Base-by-base conservation (phyloP, 2,113 vertebrate species). In the Thamnaconus septentrionalis region DNA sequence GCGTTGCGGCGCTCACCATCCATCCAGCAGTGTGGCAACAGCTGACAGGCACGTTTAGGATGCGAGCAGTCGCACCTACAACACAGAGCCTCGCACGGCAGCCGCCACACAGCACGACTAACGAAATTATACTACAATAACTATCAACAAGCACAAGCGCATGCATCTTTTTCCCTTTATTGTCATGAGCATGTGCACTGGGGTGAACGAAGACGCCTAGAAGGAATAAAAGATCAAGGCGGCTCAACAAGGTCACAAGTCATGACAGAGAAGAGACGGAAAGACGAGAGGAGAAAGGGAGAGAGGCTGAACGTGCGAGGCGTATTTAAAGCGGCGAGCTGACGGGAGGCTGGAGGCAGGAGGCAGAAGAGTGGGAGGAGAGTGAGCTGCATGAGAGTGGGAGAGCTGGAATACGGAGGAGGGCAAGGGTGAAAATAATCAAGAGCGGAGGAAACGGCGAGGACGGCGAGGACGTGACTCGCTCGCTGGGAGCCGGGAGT, bases 381-480 rank as follows among this genome's bases (percentile, higher is more conserved):
- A 78, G 72, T 66, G 69, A 76, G 58, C 66, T 66, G 10, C 69
- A 72, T 3, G 50, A 77, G 83, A 79, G 85, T 79, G 79, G 74
- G 84, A 69, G 82, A 81, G 82, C 76, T 72, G 65, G 76, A 71
- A 84, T 54, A 81, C 55, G 70, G 79, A 85, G 71, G 76, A 87
- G 71, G 87, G 64, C 72, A 82, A 80, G 69, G 85, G 79, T 82
- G 79, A 85, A 78, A 64, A 73, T 63, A 82, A 84, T 83, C 74
- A 81, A 69, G 69, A 72, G 61, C 69, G 55, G 59, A 59, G 58
- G 49, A 60, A 43, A 41, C 18, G 18, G 41, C 49, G 1, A 8
- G 48, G 10, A 65, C 1, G 41, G 11, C 5, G 46, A 62, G 41
- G 60, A 54, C 7, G 5, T 45, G 44, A 5, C 44, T 45, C 7